Evolutionary conservation across 2,888 invertebrate genomes (phyloP).

Genomic region (Mimas tiliae): DNA sequence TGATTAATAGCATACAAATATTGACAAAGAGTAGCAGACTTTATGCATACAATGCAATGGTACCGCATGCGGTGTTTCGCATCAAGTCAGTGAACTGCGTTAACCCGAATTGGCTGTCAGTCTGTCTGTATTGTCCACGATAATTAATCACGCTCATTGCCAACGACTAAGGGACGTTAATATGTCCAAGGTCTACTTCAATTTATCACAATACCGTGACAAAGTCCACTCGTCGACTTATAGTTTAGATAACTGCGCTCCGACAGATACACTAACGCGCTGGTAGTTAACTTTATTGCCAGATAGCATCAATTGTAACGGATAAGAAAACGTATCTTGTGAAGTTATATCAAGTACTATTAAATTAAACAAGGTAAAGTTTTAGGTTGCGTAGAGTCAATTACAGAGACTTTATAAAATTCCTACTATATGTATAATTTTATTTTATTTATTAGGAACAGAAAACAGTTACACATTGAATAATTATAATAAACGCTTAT

Average conservation of each 20-base stretch:
- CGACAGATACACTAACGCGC: conserved; percentile 20
- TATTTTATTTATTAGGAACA: no score
- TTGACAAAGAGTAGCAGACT: conserved; percentile 16
- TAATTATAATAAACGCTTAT: no score
- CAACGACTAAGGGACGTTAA: conserved; percentile 67
- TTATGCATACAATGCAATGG: conserved; percentile 44
- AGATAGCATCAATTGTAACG: conserved; percentile 26
- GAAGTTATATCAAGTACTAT: neutral
- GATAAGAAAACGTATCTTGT: neutral
- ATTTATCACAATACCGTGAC: conserved; percentile 71
- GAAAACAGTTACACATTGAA: no score
- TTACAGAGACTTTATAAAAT: neutral
- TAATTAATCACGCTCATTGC: conserved; percentile 74
- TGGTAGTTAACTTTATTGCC: conserved; percentile 28
- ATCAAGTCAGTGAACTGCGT: conserved; percentile 72
- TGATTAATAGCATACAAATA: conserved; percentile 23
- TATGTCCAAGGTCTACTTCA: conserved; percentile 72
- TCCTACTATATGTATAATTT: no score
- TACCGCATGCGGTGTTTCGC: conserved; percentile 36
- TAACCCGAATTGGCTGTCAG: conserved; percentile 71
- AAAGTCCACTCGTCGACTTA: conserved; percentile 64
- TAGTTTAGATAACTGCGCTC: conserved; percentile 60
- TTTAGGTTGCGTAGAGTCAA: neutral
- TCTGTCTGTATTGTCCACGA: conserved; percentile 61
- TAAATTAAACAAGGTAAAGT: neutral